Evolutionary conservation across 2,888 invertebrate genomes (phyloP).

Genomic region (Xiphydria camelus): DNA sequence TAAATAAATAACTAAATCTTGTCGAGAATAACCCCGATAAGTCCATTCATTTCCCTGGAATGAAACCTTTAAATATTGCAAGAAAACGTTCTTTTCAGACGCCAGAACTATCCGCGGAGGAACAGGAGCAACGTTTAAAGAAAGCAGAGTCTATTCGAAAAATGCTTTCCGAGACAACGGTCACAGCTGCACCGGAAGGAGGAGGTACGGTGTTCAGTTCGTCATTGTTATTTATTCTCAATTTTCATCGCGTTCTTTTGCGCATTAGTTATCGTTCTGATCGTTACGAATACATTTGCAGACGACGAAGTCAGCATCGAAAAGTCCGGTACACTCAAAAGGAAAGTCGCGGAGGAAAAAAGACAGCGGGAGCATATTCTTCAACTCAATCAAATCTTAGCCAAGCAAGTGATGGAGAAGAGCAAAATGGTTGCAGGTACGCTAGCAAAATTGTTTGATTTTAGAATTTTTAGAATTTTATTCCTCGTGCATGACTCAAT

Average conservation of each 20-base stretch:
- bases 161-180: constrained; percentile 78
- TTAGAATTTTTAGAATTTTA: constrained; percentile 22
- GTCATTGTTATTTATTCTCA: too few relatives aligned
- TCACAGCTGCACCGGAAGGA: constrained; percentile 54
- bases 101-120: constrained; percentile 83
- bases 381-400: constrained; percentile 88
- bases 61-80: background rate
- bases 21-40: background rate
- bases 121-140: constrained; percentile 79
- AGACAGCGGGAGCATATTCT: constrained; percentile 86
- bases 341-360: constrained; percentile 81
- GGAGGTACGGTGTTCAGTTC: too few relatives aligned
- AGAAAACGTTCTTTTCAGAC: constrained; percentile 58
- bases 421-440: constrained; percentile 95
- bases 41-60: background rate
- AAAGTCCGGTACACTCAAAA: constrained; percentile 62
- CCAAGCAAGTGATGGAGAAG: constrained; percentile 92
- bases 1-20: background rate
- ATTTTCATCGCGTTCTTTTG: background rate
- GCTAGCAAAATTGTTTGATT: constrained; percentile 46
- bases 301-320: constrained; percentile 42
- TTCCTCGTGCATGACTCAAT: too few relatives aligned
- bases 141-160: constrained; percentile 91
- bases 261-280: background rate
- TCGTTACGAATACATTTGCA: constrained; percentile 18